A percentile compares a stretch with the other conserved stretches of the same genome.
These are phyloP conservation scores for Gallinago media DNA, from an alignment of 2,113 vertebrate genomes.

Conservation along the genomic window DNA sequence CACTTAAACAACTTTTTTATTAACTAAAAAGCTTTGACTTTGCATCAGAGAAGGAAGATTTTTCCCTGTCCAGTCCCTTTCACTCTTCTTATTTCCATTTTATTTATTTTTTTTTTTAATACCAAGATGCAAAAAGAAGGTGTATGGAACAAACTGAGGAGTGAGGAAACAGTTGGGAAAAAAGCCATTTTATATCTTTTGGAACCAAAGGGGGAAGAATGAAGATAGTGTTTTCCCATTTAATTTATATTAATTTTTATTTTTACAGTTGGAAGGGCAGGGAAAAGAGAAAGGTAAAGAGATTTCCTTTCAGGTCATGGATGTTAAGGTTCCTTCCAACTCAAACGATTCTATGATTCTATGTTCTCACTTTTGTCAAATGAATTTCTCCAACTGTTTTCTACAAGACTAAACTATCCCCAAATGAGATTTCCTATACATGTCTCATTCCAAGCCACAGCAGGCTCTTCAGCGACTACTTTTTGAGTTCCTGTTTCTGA, in stretches of 20 bases:
- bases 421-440: neutral
- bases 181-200: neutral
- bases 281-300: neutral
- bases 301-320: neutral
- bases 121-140: neutral
- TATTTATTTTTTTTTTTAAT: neutral
- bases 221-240: neutral
- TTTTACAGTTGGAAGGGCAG: neutral
- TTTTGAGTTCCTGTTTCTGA: neutral
- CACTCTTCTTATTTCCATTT: neutral
- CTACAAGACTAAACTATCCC: neutral
- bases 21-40: neutral
- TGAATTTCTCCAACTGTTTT: neutral
- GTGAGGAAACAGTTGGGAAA: neutral
- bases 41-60: neutral
- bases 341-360: too few relatives aligned
- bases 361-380: neutral
- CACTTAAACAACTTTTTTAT: neutral
- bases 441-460: neutral
- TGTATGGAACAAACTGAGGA: neutral
- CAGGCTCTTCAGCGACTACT: neutral
- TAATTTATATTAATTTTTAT: neutral
- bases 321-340: neutral
- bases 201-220: neutral
- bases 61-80: neutral